Evolutionary conservation across 2,888 invertebrate species (phyloP).

Genomic region (Ptychoptera contaminata): DNA sequence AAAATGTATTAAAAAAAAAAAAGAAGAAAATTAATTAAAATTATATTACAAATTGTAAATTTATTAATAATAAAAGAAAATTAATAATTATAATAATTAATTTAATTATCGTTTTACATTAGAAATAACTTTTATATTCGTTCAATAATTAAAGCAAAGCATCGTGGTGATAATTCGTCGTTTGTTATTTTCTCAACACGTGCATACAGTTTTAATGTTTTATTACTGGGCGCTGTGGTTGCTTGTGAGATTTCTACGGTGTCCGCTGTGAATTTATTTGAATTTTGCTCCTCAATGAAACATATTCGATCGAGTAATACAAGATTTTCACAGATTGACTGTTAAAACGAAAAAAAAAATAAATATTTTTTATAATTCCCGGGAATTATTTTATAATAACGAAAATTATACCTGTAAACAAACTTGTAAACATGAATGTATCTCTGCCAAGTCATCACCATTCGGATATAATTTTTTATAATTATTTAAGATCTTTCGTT

Average conservation of each 20-base stretch:
- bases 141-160: conserved; percentile 40
- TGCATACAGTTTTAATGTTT: conserved; percentile 23
- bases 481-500: conserved; percentile 14
- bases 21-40: no score
- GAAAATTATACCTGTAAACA: conserved; percentile 31
- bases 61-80: no score
- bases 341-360: conserved; percentile 21
- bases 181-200: conserved; percentile 41
- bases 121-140: conserved; percentile 31
- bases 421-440: conserved; percentile 30
- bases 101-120: no score
- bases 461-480: conserved; percentile 14
- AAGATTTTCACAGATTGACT: conserved; percentile 41
- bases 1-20: no score
- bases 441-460: conserved; percentile 23
- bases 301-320: conserved; percentile 37
- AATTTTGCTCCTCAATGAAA: conserved; percentile 27
- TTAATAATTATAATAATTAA: no score
- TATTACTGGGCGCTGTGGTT: no score
- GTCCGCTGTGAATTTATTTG: conserved; percentile 16
- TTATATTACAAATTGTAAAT: no score
- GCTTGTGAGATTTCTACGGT: neutral
- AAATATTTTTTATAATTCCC: neutral
- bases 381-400: neutral
- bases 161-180: conserved; percentile 47